Base-by-base conservation (phyloP, 2,113 vertebrate genomes). In the Callionymus lyra region DNA sequence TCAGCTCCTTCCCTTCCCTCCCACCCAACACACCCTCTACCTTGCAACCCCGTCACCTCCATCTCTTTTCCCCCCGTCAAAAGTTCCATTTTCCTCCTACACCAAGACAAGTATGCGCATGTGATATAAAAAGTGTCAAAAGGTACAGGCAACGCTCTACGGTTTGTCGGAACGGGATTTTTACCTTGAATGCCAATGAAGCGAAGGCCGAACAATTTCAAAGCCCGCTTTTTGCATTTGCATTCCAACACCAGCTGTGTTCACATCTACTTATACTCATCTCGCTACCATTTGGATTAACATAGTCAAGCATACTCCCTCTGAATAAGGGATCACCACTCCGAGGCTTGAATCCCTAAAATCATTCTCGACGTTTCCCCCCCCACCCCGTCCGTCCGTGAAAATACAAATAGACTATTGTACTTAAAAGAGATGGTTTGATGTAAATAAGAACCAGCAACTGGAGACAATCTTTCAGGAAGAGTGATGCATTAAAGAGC, bases 401-500 rank as follows among this genome's bases (percentile, higher is more conserved):
- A n/a, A n/a, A n/a, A n/a, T n/a, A n/a, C n/a, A n/a, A n/a, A n/a
- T n/a, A n/a, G n/a, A n/a, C n/a, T n/a, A n/a, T n/a, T n/a, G n/a
- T n/a, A n/a, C n/a, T n/a, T n/a, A n/a, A n/a, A n/a, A n/a, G n/a
- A n/a, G n/a, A n/a, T n/a, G n/a, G n/a, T n/a, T n/a, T 8, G 34
- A 13, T 54, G 35, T 44, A 56, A 64, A 60, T 41, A 56, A 53
- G 64, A 55, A 64, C 63, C 50, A 55, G 35, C 40, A 37, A 40
- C 46, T 50, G n/a, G n/a, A n/a, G n/a, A n/a, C n/a, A n/a, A n/a
- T n/a, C n/a, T n/a, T n/a, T n/a, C 66, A 63, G 70, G 70, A 76
- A 76, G 63, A 60, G 38, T 44, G 69, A 50, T 63, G 71, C 66
- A 45, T 45, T 56, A 73, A 17, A 38, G 45, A 52, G 40, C 13